Conservation (phyloP, 2,888 invertebrate genomes). For the Liopterus haemorrhoidalis region DNA sequence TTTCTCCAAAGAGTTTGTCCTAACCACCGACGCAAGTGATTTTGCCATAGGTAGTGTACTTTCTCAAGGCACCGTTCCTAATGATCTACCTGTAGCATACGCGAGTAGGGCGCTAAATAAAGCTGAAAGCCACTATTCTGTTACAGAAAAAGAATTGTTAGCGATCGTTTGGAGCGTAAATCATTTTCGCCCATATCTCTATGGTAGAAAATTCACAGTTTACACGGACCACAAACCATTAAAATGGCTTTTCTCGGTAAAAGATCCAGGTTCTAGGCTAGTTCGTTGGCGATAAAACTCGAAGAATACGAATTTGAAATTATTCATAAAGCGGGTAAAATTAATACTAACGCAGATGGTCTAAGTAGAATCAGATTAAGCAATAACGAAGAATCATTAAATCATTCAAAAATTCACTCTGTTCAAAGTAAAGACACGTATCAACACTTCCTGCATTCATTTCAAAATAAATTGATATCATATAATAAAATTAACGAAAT, state of each 20-base stretch:
- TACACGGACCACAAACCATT: slow-evolving; percentile 35
- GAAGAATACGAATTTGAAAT: slow-evolving; percentile 35
- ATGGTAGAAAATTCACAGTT: slow-evolving; percentile 34
- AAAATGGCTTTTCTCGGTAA: slow-evolving; percentile 31
- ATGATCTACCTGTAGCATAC: slow-evolving; percentile 38
- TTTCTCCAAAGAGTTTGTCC: slow-evolving; percentile 32
- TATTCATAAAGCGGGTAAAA: slow-evolving; percentile 31
- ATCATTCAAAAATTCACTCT: no score
- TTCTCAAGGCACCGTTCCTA: slow-evolving; percentile 36
- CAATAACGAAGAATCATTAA: no score
- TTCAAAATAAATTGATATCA: no score
- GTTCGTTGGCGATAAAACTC: slow-evolving; percentile 32
- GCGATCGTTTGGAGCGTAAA: slow-evolving; percentile 37
- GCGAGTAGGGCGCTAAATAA: slow-evolving; percentile 35
- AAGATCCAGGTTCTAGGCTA: slow-evolving; percentile 34
- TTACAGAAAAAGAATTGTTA: slow-evolving; percentile 36
- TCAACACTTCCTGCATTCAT: no score
- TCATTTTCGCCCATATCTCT: slow-evolving; percentile 36
- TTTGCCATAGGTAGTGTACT: slow-evolving; percentile 35
- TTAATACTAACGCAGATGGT: slow-evolving; percentile 32
- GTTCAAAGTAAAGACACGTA: no score
- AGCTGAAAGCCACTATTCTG: slow-evolving; percentile 32
- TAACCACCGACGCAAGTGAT: slow-evolving; percentile 37
- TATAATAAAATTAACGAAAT: no score
- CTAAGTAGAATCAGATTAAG: slow-evolving; percentile 25